Evolutionary conservation across 2,888 invertebrate species (phyloP).

Genomic region (Synergus japonicus): DNA sequence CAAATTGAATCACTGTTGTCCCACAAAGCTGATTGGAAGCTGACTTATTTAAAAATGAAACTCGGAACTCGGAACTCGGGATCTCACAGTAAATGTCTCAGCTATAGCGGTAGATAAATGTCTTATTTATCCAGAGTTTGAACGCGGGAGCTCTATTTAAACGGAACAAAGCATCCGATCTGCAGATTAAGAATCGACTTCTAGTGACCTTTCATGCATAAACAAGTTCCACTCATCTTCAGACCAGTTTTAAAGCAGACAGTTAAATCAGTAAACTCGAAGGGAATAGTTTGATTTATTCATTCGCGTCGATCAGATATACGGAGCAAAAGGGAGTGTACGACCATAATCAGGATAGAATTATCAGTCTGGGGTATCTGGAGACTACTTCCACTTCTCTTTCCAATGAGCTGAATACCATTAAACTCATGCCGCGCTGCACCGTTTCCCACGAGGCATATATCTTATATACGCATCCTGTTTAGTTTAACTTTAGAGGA

Average conservation of each 20-base stretch:
- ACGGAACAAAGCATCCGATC: neutral
- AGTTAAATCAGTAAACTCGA: neutral
- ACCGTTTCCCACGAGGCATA: neutral
- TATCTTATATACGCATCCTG: neutral
- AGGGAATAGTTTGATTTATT: neutral
- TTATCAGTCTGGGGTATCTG: slow-evolving; percentile 54
- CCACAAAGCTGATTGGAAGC: too few species aligned
- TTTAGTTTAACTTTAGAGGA: slow-evolving; percentile 1
- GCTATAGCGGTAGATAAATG: neutral
- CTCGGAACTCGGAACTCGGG: too few species aligned
- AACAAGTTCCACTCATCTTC: neutral
- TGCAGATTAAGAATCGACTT: neutral
- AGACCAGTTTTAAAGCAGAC: neutral
- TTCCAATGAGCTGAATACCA: neutral
- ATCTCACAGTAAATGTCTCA: neutral
- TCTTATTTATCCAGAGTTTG: neutral
- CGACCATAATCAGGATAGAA: slow-evolving; percentile 54
- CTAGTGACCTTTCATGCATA: neutral
- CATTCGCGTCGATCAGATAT: neutral
- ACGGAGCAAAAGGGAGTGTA: neutral
- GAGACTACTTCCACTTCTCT: slow-evolving; percentile 41
- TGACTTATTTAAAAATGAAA: neutral
- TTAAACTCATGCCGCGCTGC: neutral
- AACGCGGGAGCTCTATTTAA: neutral
- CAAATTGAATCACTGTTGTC: too few species aligned